phyloP scores from a whole-genome alignment of 2,888 invertebrate species.

The Anodontia alba region DNA sequence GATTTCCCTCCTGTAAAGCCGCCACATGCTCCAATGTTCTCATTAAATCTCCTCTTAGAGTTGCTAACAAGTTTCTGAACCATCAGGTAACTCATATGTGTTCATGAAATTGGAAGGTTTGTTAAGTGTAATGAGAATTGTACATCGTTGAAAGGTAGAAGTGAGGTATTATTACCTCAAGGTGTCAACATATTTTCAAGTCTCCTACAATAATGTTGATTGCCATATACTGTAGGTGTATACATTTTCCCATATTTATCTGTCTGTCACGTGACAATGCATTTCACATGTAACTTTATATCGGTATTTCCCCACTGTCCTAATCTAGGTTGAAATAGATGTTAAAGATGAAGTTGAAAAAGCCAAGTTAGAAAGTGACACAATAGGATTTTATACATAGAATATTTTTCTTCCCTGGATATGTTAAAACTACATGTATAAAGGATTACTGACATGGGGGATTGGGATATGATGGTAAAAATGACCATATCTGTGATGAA shows the following conservation, averaged over 20 bases:
- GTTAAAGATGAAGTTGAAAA: background rate
- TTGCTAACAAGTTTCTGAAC: background rate
- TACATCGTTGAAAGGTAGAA: background rate
- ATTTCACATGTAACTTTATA: constrained; percentile 16
- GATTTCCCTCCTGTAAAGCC: background rate
- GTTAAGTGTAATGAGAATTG: too few species aligned
- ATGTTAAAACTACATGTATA: background rate
- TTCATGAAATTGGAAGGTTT: background rate
- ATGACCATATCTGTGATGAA: constrained; percentile 44
- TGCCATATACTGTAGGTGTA: background rate
- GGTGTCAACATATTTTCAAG: background rate
- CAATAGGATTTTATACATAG: too few species aligned
- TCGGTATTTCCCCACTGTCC: background rate
- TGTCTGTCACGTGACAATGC: constrained; percentile 14
- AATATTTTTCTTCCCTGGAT: background rate
- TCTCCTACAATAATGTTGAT: background rate
- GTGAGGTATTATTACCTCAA: background rate
- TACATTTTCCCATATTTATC: background rate
- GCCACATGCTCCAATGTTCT: background rate
- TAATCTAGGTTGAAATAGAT: background rate
- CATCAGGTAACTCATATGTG: background rate
- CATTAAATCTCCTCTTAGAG: background rate
- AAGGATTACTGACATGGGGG: constrained; percentile 30
- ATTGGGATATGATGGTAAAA: constrained; percentile 51
- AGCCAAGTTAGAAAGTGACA: background rate